Evolutionary conservation across 2,888 invertebrate genomes (phyloP).

Genomic region (Heliconius hortense): DNA sequence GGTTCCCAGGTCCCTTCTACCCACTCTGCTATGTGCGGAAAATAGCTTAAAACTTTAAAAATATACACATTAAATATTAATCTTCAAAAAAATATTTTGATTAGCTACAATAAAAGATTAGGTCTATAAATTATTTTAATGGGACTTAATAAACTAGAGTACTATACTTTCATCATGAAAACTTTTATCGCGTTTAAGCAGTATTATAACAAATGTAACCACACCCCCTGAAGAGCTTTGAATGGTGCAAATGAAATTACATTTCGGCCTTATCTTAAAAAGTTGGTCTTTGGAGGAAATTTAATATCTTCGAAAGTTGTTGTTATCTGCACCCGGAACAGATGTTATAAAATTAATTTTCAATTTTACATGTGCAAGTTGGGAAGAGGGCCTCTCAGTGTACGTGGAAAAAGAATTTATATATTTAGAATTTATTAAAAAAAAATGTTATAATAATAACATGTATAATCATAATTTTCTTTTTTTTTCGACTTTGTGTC

Average conservation of each 20-base stretch:
- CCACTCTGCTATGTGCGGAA: too few relatives aligned
- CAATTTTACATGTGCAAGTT: constrained; percentile 12
- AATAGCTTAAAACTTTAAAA: too few relatives aligned
- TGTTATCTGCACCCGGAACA: constrained; percentile 28
- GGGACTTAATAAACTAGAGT: constrained; percentile 14
- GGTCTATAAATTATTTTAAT: constrained; percentile 6
- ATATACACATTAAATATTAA: background rate
- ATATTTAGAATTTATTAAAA: too few relatives aligned
- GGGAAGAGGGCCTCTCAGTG: background rate
- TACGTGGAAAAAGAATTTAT: background rate
- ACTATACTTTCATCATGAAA: constrained; percentile 8
- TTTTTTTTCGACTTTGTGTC: too few relatives aligned
- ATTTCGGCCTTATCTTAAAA: constrained; percentile 42
- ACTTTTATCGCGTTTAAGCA: constrained; percentile 22
- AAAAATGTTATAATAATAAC: too few relatives aligned
- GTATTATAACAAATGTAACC: constrained; percentile 28
- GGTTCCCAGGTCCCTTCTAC: too few relatives aligned
- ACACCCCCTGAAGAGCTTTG: constrained; percentile 30
- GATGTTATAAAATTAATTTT: constrained; percentile 31
- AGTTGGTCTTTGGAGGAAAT: constrained; percentile 43
- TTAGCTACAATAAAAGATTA: background rate
- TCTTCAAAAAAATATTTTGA: background rate
- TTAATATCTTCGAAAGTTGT: constrained; percentile 42
- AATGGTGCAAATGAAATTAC: constrained; percentile 43
- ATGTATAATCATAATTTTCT: too few relatives aligned